Base-by-base conservation (phyloP, 2,113 vertebrate genomes). In the Condylura cristata region DNA sequence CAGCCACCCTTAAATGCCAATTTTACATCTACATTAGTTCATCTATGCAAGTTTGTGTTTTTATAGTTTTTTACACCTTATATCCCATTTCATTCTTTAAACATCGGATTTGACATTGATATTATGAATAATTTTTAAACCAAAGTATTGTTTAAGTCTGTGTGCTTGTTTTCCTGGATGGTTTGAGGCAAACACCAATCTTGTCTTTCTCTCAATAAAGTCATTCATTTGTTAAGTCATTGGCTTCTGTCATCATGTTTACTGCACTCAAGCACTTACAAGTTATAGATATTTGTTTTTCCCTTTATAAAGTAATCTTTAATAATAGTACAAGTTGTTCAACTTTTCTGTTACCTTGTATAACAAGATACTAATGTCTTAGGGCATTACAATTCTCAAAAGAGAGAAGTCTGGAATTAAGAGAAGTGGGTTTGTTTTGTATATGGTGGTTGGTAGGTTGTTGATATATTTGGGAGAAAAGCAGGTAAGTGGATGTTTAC, bases 11-110 rank as follows among this genome's bases (percentile, higher is more conserved):
- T 80, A 91, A 91, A 20, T 95, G 94, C 94, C 81, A 89, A 84
- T 95, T 92, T 71, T 17, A 66, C 97, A 97, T 93, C 96, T 95
- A 93, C 82, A 97, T 96, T 95, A 96, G 71, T 92, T 96, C 63
- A 92, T 98, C 98, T 98, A 98, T 98, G 98, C 98, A 98, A 98
- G 93, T 95, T 96, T 98, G 41, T 41, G 84, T 97, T 97, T 97
- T 97, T 65, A 46, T 87, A 48, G 28, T 72, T 90, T 70, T 93
- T 91, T 61, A 95, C 12, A 76, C 63, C 44, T 51, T 56, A 0
- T 93, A 86, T 96, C 72, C 84, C 96, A 41, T 97, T 92, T 78
- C 86, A 60, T 96, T 97, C 96, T 96, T 97, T 95, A 95, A 96
- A 58, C 37, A 63, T 89, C 97, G 96, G 97, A 96, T 98, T 98